Evolutionary conservation across 2,113 vertebrate species (phyloP), one percentile per base, ranked within the genome.

Genomic region (Xyliphius kryptos): DNA sequence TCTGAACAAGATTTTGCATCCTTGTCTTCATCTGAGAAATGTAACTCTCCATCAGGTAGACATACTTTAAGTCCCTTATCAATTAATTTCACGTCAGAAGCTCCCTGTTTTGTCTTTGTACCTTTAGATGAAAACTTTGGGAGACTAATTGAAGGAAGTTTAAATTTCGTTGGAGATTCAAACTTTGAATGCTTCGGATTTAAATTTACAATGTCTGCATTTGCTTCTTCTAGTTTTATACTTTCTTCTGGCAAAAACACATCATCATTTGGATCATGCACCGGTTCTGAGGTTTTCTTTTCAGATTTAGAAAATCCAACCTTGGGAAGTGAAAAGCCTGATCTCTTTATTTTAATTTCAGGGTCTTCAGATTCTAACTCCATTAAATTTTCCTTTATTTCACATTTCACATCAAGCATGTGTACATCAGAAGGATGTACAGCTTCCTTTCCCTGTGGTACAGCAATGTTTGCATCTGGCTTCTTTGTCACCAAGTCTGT

Each of bases 231-330:
- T 3, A 67, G 36, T 9, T 80, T 66, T 5, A 72, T 16, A 7
- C 20, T 79, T 51, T 17, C 63, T 12, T 74, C 73, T 61, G 66
- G 57, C 52, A 69, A 46, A 26, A 57, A 53, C 11, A 63, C 40
- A 21, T 72, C 55, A 53, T 15, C 40, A 26, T 61, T 26, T 56
- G 73, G 64, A 3, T 73, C 63, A 17, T 15, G 51, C 5, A 64
- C 56, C 46, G 14, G 44, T 41, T 76, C 56, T 63, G 77, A 37
- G 13, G 16, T 5, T 40, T 78, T 72, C 12, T 62, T 37, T 50
- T 74, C 80, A 63, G 72, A 38, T 69, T 79, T 82, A 65, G 78
- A 75, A 56, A 84, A 79, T 58, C 80, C 82, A 76, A 84, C 66
- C 57, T 7, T 78, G 0, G 82, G 69, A 38, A 83, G 40, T 44